Evolutionary conservation across 1,140 invertebrate genomes (phyloP).

Genomic region (Rhyacophila brunnea): DNA sequence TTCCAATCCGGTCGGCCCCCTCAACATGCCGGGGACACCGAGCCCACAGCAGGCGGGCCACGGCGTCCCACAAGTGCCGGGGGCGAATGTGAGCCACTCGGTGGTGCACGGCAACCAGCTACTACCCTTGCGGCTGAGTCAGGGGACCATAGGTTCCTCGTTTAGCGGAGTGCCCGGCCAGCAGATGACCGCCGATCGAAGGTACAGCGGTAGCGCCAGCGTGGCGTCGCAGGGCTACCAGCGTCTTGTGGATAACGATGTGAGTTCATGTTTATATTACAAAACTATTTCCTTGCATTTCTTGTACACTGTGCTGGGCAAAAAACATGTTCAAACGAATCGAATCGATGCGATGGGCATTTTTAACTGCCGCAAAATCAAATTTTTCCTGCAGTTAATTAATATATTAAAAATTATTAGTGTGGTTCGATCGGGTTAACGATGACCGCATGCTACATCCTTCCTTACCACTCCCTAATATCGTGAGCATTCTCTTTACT

Average conservation of each 20-base stretch:
- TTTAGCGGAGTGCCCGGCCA: constrained; percentile 37
- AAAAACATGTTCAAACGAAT: too few relatives aligned
- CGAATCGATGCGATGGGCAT: too few relatives aligned
- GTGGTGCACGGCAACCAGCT: constrained; percentile 29
- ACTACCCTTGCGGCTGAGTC: constrained; percentile 28
- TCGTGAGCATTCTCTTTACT: too few relatives aligned
- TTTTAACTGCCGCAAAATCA: too few relatives aligned
- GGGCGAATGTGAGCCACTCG: constrained; percentile 22
- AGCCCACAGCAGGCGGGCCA: not conserved
- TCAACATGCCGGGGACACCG: constrained; percentile 35
- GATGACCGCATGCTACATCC: too few relatives aligned
- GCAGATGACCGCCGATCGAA: constrained; percentile 46
- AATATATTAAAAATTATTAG: too few relatives aligned
- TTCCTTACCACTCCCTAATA: too few relatives aligned
- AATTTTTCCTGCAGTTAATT: too few relatives aligned
- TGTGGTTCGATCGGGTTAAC: too few relatives aligned
- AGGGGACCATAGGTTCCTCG: constrained; percentile 1
- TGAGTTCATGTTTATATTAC: too few relatives aligned
- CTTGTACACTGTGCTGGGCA: too few relatives aligned
- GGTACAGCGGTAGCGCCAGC: constrained; percentile 41
- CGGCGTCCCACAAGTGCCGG: not conserved
- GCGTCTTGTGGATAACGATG: constrained; percentile 33
- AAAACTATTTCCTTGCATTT: too few relatives aligned
- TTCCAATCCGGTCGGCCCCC: constrained; percentile 41
- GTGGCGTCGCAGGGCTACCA: constrained; percentile 28